Evolutionary conservation across 2,888 invertebrate species (phyloP), one percentile per base, ranked within the genome.

Genomic region (Drosophila nr. medialis): DNA sequence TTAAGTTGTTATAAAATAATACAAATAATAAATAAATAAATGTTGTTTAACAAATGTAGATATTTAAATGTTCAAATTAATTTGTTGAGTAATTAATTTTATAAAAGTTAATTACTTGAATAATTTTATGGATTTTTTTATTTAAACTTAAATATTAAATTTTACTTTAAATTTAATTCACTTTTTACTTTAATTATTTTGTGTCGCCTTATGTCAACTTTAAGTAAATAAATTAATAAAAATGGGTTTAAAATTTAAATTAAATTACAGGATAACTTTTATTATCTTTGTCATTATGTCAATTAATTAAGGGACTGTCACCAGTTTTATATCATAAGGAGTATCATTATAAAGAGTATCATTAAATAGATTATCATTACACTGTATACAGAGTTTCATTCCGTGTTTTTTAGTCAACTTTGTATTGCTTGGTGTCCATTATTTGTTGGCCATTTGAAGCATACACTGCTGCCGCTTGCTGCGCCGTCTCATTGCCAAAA

Each of bases 361-460:
- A 10, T 50, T 15, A 13, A 2, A 49, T 4, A 11, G 32, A 32
- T 0, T 32, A 32, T 34, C 58, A 4, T 6, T 27, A 11, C 30
- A 7, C 4, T 21, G 5, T 10, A 13, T 27, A 4, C 0, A 21
- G 0, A 4, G 27, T 34, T 40, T 15, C 1, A 7, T 27, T 53
- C 36, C 42, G 51, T 60, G 65, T 72, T 76, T 69, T 72, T 73
- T 72, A 77, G 67, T 65, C 32, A 64, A 55, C 65, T 69, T 42
- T 45, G 40, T 55, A 42, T 34, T 40, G 18, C 40, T 48, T 62
- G 50, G 56, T 78, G 81, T 75, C 56, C 70, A 81, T 86, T 87
- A 75, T 79, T 83, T 82, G 75, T 55, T 63, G 69, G 71, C 53
- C 75, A 71, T 81, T 88, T 83, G 72, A 74, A 79, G 70, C 72